Evolutionary conservation across 2,797 vertebrate genomes (phyloP).

Genomic region (Dermochelys coriacea): DNA sequence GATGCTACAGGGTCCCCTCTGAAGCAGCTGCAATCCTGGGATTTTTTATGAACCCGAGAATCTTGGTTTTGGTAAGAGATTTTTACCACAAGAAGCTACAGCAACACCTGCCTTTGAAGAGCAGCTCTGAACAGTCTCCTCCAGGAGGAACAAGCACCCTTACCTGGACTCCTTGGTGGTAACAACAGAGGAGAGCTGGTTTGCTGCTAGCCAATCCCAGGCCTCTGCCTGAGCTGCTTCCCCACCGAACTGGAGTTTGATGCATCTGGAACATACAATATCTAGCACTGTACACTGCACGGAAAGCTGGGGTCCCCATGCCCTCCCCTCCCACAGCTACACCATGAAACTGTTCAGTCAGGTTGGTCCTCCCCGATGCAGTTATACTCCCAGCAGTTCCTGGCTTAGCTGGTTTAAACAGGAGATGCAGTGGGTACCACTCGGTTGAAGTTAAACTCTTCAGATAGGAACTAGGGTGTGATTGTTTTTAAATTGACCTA

Average conservation of each 20-base stretch:
- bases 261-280: constrained; percentile 84
- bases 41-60: background rate
- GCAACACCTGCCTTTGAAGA: background rate
- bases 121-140: rapidly evolving
- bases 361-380: background rate
- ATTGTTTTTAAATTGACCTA: too few relatives aligned
- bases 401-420: background rate
- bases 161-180: constrained; percentile 96
- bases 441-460: background rate
- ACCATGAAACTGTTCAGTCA: background rate
- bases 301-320: background rate
- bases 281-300: rapidly evolving
- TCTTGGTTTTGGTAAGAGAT: background rate
- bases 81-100: background rate
- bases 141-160: rapidly evolving
- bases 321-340: rapidly evolving
- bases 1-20: background rate
- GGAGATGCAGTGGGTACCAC: background rate
- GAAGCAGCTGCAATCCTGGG: background rate
- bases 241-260: constrained; percentile 91
- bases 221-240: constrained; percentile 90
- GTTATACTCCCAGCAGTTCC: background rate
- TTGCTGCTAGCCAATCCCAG: constrained; percentile 95
- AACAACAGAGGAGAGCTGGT: constrained; percentile 89
- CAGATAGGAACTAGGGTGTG: too few relatives aligned